phyloP scores from a whole-genome alignment of 1,140 invertebrate genomes.

The Battus philenor region DNA sequence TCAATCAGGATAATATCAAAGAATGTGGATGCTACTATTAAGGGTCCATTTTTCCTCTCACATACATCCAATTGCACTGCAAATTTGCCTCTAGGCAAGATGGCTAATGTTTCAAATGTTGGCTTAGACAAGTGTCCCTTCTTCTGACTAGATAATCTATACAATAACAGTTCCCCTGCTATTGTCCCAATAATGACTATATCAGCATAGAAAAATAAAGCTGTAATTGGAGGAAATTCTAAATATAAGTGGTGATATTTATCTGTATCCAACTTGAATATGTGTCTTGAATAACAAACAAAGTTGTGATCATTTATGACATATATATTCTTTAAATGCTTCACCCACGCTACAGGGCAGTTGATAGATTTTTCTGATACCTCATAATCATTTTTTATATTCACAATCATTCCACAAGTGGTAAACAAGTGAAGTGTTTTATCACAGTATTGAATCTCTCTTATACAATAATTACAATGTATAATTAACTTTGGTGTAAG shows the following conservation, averaged over 20 bases:
- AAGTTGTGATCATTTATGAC: constrained; percentile 51
- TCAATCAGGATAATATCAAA: constrained; percentile 49
- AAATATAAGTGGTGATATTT: constrained; percentile 50
- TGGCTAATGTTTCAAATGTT: constrained; percentile 44
- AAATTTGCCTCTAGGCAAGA: constrained; percentile 48
- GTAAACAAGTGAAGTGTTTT: constrained; percentile 43
- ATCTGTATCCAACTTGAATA: constrained; percentile 56
- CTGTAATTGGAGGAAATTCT: constrained; percentile 52
- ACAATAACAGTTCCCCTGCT: constrained; percentile 44
- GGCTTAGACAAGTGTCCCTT: constrained; percentile 26
- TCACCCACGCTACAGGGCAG: constrained; percentile 52
- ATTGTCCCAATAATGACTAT: constrained; percentile 44
- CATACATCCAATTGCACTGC: constrained; percentile 58
- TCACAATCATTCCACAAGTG: constrained; percentile 50
- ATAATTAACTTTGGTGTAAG: constrained; percentile 37
- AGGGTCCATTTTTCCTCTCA: constrained; percentile 49
- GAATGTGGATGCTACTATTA: constrained; percentile 50
- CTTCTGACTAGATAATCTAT: constrained; percentile 46
- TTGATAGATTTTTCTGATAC: constrained; percentile 32
- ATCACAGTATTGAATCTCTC: constrained; percentile 42
- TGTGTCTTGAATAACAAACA: constrained; percentile 55
- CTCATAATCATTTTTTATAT: constrained; percentile 28
- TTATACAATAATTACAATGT: constrained; percentile 50
- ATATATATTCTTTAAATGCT: constrained; percentile 50
- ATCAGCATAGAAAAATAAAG: constrained; percentile 57